Evolutionary conservation across 1,140 invertebrate species (phyloP).

Genomic region (Aphaenogaster rudis): DNA sequence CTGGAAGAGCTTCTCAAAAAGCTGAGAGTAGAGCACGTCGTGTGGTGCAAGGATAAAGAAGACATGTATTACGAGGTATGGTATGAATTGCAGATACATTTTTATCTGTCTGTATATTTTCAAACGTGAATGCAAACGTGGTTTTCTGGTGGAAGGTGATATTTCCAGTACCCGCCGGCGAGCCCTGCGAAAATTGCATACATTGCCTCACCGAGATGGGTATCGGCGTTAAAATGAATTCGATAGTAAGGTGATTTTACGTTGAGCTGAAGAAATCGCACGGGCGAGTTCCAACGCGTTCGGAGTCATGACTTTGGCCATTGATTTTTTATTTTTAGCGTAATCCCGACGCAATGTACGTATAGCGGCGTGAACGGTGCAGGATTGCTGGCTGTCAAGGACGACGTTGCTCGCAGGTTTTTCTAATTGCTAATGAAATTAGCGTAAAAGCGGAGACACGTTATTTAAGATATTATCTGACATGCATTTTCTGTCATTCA

Average conservation of each 20-base stretch:
- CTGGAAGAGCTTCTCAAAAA: constrained; percentile 90
- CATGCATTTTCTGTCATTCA: constrained; percentile 16
- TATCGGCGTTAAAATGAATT: constrained; percentile 90
- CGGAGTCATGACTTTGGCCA: neutral
- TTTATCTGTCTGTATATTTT: neutral
- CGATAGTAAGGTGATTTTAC: constrained; percentile 89
- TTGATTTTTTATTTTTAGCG: constrained; percentile 77
- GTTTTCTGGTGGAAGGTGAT: constrained; percentile 86
- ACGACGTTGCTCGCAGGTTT: constrained; percentile 74
- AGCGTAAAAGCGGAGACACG: neutral
- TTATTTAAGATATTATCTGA: neutral
- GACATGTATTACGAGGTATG: constrained; percentile 89
- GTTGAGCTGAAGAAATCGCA: neutral
- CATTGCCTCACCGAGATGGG: constrained; percentile 91
- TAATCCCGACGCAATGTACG: constrained; percentile 85
- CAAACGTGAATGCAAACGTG: neutral
- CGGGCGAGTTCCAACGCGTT: neutral
- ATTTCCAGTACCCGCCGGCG: constrained; percentile 90
- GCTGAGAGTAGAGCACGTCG: constrained; percentile 90
- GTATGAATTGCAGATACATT: neutral
- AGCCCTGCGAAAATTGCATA: constrained; percentile 90
- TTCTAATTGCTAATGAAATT: constrained; percentile 3
- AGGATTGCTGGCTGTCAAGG: constrained; percentile 70
- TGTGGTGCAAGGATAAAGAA: constrained; percentile 90
- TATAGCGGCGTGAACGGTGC: constrained; percentile 78